These are phyloP conservation scores for Drosophila funebris DNA, from an alignment of 1,140 invertebrate genomes.

Conservation along the genomic window DNA sequence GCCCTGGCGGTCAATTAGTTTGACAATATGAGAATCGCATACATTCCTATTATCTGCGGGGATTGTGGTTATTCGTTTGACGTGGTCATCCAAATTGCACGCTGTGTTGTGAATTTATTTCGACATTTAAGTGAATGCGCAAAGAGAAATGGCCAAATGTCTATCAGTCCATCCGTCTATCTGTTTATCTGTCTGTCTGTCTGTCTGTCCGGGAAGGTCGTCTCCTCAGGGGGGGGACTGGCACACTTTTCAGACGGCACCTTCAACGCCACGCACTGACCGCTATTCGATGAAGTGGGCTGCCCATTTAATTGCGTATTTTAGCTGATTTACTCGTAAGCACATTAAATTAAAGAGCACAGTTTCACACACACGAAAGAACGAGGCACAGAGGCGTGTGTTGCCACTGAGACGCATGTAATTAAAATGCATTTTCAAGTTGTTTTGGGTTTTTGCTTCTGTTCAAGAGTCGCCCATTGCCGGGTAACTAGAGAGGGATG, in stretches of 20 bases:
- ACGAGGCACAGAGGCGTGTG: background rate
- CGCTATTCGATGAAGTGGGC: constrained; percentile 35
- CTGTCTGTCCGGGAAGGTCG: constrained; percentile 46
- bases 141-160: constrained; percentile 42
- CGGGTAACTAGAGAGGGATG: background rate
- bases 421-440: constrained; percentile 77
- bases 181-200: constrained; percentile 17
- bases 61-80: constrained; percentile 13
- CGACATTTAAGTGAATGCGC: constrained; percentile 53
- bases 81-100: constrained; percentile 6
- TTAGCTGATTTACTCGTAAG: constrained; percentile 47
- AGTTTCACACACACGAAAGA: constrained; percentile 3
- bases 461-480: background rate
- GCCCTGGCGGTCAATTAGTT: constrained; percentile 31
- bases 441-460: constrained; percentile 48
- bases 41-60: background rate
- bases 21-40: background rate
- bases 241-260: constrained; percentile 40
- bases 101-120: constrained; percentile 56
- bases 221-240: constrained; percentile 37
- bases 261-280: constrained; percentile 25
- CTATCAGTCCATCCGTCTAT: constrained; percentile 18
- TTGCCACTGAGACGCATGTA: constrained; percentile 61
- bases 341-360: constrained; percentile 60
- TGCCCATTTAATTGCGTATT: constrained; percentile 57